phyloP scores from a whole-genome alignment of 1,140 invertebrate species.

The Gryllus bimaculatus region DNA sequence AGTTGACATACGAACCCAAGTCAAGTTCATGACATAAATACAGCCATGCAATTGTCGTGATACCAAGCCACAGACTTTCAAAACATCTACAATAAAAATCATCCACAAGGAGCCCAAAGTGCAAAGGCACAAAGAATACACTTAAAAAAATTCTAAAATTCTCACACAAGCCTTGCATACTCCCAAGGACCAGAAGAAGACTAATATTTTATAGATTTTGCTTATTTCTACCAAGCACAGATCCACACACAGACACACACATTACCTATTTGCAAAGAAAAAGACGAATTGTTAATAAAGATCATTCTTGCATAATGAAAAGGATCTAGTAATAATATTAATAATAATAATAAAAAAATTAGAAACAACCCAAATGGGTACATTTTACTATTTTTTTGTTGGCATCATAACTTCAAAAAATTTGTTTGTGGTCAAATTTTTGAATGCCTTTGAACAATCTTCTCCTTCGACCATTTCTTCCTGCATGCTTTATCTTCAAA shows the following conservation, averaged over 20 bases:
- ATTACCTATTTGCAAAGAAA: neutral
- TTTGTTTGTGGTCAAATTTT: slow-evolving; percentile 5
- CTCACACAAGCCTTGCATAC: neutral
- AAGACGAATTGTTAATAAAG: slow-evolving; percentile 2
- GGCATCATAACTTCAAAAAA: neutral
- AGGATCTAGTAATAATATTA: neutral
- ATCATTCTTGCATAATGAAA: neutral
- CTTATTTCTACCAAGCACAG: neutral
- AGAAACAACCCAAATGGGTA: slow-evolving; percentile 1
- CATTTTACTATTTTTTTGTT: slow-evolving; percentile 1
- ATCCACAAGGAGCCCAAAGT: neutral
- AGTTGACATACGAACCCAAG: neutral
- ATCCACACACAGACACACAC: neutral
- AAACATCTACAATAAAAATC: neutral
- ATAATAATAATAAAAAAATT: neutral
- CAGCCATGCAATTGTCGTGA: neutral
- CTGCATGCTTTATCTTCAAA: neutral
- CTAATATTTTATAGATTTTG: neutral
- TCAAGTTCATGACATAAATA: neutral
- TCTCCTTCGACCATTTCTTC: too few species aligned
- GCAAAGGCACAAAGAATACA: neutral
- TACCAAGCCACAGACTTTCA: neutral
- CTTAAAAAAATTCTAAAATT: neutral
- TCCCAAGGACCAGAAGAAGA: too few species aligned
- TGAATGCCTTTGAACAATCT: neutral